A percentile compares a stretch with the other conserved stretches of the same genome.
Conservation (phyloP, 2,113 vertebrate species). For the Lepidothrix coronata region DNA sequence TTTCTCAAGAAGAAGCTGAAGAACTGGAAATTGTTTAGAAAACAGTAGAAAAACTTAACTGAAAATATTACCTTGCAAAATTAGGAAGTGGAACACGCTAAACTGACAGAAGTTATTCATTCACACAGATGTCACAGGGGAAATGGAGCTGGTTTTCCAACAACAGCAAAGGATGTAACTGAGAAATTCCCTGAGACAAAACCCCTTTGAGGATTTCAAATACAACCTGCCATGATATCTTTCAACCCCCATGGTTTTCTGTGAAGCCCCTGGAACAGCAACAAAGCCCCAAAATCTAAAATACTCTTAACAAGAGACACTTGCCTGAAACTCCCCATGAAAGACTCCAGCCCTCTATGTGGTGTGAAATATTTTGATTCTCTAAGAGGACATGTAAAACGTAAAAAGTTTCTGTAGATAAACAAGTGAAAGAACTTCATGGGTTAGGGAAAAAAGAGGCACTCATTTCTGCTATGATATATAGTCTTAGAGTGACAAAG, state of each 20-base stretch:
- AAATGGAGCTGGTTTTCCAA: neutral
- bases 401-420: neutral
- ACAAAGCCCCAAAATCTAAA: neutral
- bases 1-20: neutral
- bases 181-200: neutral
- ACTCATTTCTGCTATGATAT: neutral
- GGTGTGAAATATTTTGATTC: neutral
- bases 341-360: neutral
- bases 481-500: neutral
- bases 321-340: neutral
- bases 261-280: neutral
- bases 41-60: neutral
- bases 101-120: neutral
- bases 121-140: neutral
- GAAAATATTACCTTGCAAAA: neutral
- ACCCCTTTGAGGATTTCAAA: neutral
- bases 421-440: neutral
- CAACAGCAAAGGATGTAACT: neutral
- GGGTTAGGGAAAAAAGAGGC: neutral
- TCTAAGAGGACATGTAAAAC: neutral
- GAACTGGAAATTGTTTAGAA: neutral
- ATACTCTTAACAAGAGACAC: neutral
- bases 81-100: neutral
- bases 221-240: rapidly evolving
- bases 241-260: neutral